Evolutionary conservation across 2,113 vertebrate species (phyloP), one percentile per base, ranked within the genome.

Genomic region (Anarrhichthys ocellatus): DNA sequence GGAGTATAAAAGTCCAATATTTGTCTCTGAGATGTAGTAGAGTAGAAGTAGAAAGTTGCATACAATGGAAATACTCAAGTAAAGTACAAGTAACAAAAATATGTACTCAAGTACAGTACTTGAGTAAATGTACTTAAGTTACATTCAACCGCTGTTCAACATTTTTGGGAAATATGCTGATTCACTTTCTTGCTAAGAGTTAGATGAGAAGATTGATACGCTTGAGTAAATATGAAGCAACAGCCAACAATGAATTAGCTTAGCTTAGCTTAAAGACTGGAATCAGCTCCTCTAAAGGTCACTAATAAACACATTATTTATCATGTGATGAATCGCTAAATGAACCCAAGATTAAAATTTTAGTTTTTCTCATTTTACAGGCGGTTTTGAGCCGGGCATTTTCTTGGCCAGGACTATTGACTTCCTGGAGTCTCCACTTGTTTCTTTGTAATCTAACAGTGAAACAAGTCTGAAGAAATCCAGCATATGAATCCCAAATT

Each of bases 161-260:
- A 58, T 61, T 48, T 29, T 50, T 48, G 11, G 46, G 8, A 27
- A 54, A 52, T n/a, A 24, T 24, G 9, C 52, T 56, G 11, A 50
- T 52, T 52, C 0, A 1, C 27, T 27, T 27, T 27, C 27, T 27
- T 27, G 27, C 27, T 1, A 27, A 27, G 27, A 10, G 27, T 38
- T 65, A 18, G 24, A 40, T 7, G 5, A 52, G 27, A 74, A 32
- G 56, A 59, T 61, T 6, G 14, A 42, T 59, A 56, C n/a, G 11
- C 52, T 59, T 59, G 58, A 29, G 13, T 61, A 32, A 63, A 63
- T 63, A 63, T 63, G 61, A 63, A 64, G 20, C 61, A 22, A 63
- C 34, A 63, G 20, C 61, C 34, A 63, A 38, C 62, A 38, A 15
- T 18, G 9, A 20, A 20, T 64, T 38, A n/a, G 5, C 18, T 64